Percentiles rank a stretch among this genome's conserved stretches.
These are phyloP conservation scores for Malurus elegans DNA, from an alignment of 2,113 vertebrate species.

Conservation along the genomic window DNA sequence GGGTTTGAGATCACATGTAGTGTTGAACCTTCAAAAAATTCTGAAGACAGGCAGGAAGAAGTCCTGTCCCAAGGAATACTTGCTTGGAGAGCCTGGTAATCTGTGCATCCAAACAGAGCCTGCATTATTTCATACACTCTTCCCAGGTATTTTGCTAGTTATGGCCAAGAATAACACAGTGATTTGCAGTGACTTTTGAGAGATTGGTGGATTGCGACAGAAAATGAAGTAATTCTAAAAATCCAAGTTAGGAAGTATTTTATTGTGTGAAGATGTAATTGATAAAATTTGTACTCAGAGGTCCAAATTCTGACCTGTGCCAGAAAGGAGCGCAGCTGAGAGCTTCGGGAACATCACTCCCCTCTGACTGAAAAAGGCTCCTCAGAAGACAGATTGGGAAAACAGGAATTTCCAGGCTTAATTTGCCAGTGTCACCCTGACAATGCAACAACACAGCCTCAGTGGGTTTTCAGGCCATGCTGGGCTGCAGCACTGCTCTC, in stretches of 20 bases:
- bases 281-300: background rate
- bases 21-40: background rate
- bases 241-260: slow-evolving; percentile 28
- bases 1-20: background rate
- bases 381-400: background rate
- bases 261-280: slow-evolving; percentile 11
- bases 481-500: background rate
- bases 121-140: background rate
- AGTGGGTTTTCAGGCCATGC: background rate
- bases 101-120: background rate
- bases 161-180: background rate
- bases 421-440: background rate
- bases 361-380: background rate
- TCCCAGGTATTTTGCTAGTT: background rate
- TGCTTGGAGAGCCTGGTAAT: background rate
- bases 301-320: background rate
- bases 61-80: background rate
- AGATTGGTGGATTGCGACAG: background rate
- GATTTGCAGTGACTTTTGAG: background rate
- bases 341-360: background rate
- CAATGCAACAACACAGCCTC: background rate
- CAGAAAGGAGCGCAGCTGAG: background rate
- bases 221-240: background rate
- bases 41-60: background rate
- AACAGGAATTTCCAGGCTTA: background rate